A percentile compares a stretch with the other conserved stretches of the same genome.
Conservation (phyloP, 2,888 invertebrate genomes). For the Leptinotarsa peninsularis region DNA sequence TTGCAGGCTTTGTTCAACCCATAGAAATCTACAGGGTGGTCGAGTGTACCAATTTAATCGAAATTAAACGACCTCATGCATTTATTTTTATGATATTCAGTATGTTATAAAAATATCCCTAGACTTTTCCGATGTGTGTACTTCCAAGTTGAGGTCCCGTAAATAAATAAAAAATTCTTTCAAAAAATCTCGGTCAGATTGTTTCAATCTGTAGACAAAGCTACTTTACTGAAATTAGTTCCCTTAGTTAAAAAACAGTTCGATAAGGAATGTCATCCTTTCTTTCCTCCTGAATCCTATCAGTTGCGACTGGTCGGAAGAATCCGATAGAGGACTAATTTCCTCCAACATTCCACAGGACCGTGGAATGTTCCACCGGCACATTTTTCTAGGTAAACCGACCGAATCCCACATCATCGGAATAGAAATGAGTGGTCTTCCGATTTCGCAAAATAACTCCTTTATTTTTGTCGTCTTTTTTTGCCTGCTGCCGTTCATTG, state of each 20-base stretch:
- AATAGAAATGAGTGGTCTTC: conserved; percentile 33
- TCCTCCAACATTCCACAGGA: not conserved
- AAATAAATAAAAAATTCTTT: no score
- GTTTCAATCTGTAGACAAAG: not conserved
- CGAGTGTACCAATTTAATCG: no score
- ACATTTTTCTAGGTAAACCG: conserved; percentile 34
- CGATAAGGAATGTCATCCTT: not conserved
- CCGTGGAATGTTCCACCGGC: conserved; percentile 17
- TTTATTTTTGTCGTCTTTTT: conserved; percentile 28
- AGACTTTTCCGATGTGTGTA: no score
- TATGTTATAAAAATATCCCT: no score
- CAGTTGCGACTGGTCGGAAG: conserved; percentile 25
- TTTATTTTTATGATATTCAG: no score
- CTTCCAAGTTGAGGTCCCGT: no score
- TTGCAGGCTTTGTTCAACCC: no score
- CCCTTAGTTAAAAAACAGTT: not conserved
- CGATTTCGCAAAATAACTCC: conserved; percentile 43
- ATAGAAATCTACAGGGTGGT: no score
- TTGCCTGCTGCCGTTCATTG: conserved; percentile 22
- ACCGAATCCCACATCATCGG: conserved; percentile 22
- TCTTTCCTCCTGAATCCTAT: conserved; percentile 10
- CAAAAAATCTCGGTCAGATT: no score
- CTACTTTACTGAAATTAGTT: not conserved
- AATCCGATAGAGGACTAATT: conserved; percentile 27
- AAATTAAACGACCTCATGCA: no score